Conservation (phyloP, 1,140 invertebrate species). For the Notospermus geniculatus region DNA sequence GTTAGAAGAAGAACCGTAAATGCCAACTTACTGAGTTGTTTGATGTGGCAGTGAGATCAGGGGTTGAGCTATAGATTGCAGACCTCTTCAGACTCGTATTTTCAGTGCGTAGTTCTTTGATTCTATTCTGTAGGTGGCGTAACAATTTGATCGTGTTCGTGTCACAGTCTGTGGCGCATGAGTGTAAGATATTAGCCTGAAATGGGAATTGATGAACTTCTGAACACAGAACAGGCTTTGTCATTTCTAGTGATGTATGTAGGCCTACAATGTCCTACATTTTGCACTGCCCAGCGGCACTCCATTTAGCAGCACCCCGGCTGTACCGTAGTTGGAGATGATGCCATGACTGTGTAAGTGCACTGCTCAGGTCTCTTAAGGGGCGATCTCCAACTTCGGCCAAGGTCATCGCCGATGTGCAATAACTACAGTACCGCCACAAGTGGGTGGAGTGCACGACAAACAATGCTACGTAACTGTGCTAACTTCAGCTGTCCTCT, state of each 20-base stretch:
- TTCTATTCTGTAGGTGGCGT: conserved; percentile 23
- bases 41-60: not conserved
- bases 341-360: no score
- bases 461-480: no score
- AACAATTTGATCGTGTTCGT: conserved; percentile 23
- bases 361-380: no score
- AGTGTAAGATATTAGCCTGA: conserved; percentile 8
- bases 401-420: no score
- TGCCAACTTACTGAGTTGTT: not conserved
- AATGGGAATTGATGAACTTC: not conserved
- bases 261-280: not conserved
- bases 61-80: not conserved
- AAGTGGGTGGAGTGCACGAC: no score
- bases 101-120: conserved; percentile 32
- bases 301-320: no score
- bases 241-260: not conserved
- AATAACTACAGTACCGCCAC: no score
- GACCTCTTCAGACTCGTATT: conserved; percentile 26
- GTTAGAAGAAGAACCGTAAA: not conserved
- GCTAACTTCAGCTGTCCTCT: no score
- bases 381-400: no score
- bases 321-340: no score
- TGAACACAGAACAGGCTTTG: not conserved
- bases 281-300: no score
- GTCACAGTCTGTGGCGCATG: conserved; percentile 1